Evolutionary conservation across 2,888 invertebrate species (phyloP), one percentile per base, ranked within the genome.

Genomic region (Brachyptera putata): DNA sequence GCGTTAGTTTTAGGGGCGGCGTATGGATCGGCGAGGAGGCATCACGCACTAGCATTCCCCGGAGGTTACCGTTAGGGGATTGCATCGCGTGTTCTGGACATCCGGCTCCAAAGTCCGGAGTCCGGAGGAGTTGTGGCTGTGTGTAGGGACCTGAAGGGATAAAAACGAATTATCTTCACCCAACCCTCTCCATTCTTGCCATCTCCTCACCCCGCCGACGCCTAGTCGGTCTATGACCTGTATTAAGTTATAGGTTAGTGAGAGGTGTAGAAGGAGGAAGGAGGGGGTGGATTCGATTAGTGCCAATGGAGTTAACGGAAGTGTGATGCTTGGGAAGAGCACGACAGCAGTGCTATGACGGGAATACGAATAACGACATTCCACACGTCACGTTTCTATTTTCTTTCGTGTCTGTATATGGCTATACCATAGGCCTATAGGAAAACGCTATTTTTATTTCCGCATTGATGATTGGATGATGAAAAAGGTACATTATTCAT

Each of bases 141-240:
- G 53, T 16, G 21, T 14, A 43, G 4, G 36, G 53, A 36, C 14
- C 49, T 53, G 53, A 53, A 53, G 53, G 53, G 53, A 34, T 53
- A 53, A 53, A 53, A 53, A 53, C 53, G 53, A 53, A 53, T 53
- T 53, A 53, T 53, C 53, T 53, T 53, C 53, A 22, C 18, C 30
- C n/a, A 11, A 21, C 4, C 11, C 41, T 16, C 41, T 16, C 37
- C 13, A 3, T 7, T n/a, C 41, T 3, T 41, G 37, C n/a, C n/a
- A n/a, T n/a, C 30, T 30, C 11, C 11, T 18, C 16, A 16, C 43
- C 43, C 43, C 50, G 53, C 36, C 37, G 7, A 25, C 26, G 49
- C 14, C 16, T 13, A 26, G 48, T 2, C 22, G 14, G 13, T 16
- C 34, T 7, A 9, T 53, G 50, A 50, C 50, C 50, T 53, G 34